Base-by-base conservation (phyloP, 2,113 vertebrate genomes). In the Pycnonotus jocosus region DNA sequence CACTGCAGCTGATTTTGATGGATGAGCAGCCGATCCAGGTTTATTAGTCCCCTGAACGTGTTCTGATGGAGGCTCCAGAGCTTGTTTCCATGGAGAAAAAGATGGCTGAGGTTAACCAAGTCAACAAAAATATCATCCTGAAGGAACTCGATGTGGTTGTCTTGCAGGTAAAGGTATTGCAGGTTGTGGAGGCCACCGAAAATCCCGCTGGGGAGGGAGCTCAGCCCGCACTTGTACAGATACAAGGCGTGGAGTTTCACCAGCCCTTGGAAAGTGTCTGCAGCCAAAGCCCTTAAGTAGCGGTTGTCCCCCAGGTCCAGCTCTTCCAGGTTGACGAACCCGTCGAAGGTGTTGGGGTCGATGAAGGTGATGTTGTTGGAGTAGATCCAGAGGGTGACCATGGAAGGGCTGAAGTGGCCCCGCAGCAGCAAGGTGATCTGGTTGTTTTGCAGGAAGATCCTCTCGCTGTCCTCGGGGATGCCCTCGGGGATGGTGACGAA, bases 301-400 rank as follows among this genome's bases (percentile, higher is more conserved):
- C 98, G 97, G 97, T 99, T 99, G 97, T 99, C 99, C 11, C 99
- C 99, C 12, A 99, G 98, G 95, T 99, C 99, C n/a, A 99, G 98
- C 96, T 99, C 99, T 93, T 99, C 99, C 91, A 99, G 97, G 86
- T 98, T 99, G 88, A 98, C 95, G 1, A 99, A 99, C 91, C 99
- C 99, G 1, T 98, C 98, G n/a, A 99, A 99, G 83, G 99, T 98
- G 94, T 97, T 98, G 24, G 99, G 99, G 92, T 99, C 98, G 20
- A 99, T 99, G 97, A 98, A 99, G 94, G 99, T 99, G 96, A 99
- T 99, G 96, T 99, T 99, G 97, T 99, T 99, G 97, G 99, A 99
- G 96, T 99, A 99, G 89, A 99, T 98, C 99, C 99, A 99, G 86
- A 99, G 97, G 96, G 98, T 99, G 97, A 99, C 98, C 88, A 98